phyloP scores from a whole-genome alignment of 2,888 invertebrate genomes.

The Myathropa florea region DNA sequence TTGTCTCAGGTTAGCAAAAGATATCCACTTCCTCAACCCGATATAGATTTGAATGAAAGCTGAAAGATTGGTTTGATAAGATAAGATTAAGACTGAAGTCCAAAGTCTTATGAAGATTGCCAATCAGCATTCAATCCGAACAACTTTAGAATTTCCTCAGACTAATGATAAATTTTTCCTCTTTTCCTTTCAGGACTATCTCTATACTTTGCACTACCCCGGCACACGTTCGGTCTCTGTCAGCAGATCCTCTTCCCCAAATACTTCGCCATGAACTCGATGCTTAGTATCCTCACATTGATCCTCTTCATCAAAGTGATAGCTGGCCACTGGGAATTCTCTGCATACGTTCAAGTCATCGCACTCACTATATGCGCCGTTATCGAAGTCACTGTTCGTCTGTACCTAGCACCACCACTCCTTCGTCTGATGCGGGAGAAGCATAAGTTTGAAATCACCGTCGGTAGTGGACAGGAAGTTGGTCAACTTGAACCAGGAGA shows the following conservation, averaged over 20 bases:
- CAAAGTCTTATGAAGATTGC: too few relatives aligned
- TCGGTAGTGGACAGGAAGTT: conserved; percentile 90
- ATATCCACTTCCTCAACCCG: not conserved
- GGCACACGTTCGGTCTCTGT: conserved; percentile 93
- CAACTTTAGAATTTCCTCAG: not conserved
- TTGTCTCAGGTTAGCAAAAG: conserved; percentile 87
- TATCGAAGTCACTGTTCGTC: conserved; percentile 88
- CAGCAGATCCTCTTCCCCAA: conserved; percentile 93
- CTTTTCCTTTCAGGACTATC: conserved; percentile 86
- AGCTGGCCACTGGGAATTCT: conserved; percentile 82
- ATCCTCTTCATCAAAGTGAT: conserved; percentile 83
- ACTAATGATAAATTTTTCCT: conserved; percentile 12
- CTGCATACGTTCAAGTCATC: conserved; percentile 82
- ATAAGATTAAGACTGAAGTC: too few relatives aligned
- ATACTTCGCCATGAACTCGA: conserved; percentile 90
- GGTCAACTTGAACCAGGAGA: conserved; percentile 87
- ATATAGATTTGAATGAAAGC: not conserved
- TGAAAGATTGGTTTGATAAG: not conserved
- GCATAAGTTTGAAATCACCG: conserved; percentile 87
- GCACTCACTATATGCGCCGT: conserved; percentile 79
- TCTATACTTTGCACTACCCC: conserved; percentile 91
- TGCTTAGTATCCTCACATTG: conserved; percentile 87
- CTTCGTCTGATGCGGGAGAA: conserved; percentile 88
- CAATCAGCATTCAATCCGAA: not conserved
- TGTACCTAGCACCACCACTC: conserved; percentile 89